Evolutionary conservation across 2,797 vertebrate species (phyloP).

Genomic region (Siniperca undulata): DNA sequence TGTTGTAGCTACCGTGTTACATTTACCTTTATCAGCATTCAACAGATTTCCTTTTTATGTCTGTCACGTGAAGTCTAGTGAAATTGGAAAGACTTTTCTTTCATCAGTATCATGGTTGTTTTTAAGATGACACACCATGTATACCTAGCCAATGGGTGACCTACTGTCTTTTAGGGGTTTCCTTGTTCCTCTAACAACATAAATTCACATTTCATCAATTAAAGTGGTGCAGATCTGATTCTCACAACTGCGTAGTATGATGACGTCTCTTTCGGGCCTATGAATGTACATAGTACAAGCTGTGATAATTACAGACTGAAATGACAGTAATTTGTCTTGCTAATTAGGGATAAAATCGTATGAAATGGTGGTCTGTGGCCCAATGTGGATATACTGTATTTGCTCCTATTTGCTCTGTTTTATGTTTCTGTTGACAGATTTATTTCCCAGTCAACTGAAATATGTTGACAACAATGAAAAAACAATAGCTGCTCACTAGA

Average conservation of each 20-base stretch:
- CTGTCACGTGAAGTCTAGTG: background rate
- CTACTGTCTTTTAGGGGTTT: background rate
- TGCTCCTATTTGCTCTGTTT: background rate
- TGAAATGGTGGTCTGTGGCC: background rate
- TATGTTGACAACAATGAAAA: background rate
- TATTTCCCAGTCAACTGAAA: background rate
- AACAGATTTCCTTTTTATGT: background rate
- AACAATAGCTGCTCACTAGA: slow-evolving; percentile 64
- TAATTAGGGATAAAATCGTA: background rate
- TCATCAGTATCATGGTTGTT: background rate
- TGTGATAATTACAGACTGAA: background rate
- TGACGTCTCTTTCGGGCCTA: background rate
- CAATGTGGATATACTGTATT: background rate
- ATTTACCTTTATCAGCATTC: background rate
- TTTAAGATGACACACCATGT: background rate
- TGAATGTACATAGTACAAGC: background rate
- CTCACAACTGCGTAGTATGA: background rate
- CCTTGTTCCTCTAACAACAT: background rate
- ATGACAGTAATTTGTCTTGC: background rate
- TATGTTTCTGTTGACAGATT: background rate
- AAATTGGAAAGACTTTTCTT: background rate
- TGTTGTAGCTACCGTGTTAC: background rate
- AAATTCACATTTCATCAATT: background rate
- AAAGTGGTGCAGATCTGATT: background rate
- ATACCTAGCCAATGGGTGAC: background rate